These are phyloP conservation scores for Sebastes reedi DNA, from an alignment of 2,797 vertebrate genomes.

Conservation along the genomic window DNA sequence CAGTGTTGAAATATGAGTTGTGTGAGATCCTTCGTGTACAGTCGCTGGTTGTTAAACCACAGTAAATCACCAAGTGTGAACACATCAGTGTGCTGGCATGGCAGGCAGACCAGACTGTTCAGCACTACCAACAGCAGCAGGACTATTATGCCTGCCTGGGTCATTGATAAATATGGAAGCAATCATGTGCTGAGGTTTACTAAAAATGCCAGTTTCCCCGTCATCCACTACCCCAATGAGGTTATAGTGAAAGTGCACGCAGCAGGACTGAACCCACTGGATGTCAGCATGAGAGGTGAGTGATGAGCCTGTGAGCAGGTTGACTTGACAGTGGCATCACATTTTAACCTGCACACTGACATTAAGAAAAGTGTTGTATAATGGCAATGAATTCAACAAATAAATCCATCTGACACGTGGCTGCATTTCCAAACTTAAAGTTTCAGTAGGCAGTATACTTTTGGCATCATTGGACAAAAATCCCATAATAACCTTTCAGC, in stretches of 20 bases:
- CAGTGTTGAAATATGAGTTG: conserved; percentile 42
- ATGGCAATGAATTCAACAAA: background rate
- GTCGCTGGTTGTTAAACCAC: conserved; percentile 20
- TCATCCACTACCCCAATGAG: conserved; percentile 92
- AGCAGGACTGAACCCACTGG: conserved; percentile 92
- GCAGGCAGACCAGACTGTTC: conserved; percentile 57
- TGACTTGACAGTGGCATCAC: background rate
- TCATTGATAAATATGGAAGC: conserved; percentile 91
- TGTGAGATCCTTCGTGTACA: conserved; percentile 26
- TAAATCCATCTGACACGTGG: background rate
- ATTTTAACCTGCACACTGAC: background rate
- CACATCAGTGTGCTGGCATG: background rate
- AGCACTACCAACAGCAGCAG: conserved; percentile 65
- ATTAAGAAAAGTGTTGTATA: too few relatives aligned
- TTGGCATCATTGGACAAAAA: too few relatives aligned
- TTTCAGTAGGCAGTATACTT: background rate
- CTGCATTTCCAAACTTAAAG: background rate
- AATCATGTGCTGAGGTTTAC: conserved; percentile 91
- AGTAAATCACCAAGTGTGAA: background rate
- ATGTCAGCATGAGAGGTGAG: conserved; percentile 97
- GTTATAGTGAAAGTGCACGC: conserved; percentile 93
- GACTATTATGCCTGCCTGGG: conserved; percentile 92
- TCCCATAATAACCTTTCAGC: too few relatives aligned
- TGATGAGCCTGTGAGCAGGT: conserved; percentile 19
- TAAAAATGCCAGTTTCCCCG: conserved; percentile 85